Conservation (phyloP, 2,888 invertebrate species). For the Oithona nana region DNA sequence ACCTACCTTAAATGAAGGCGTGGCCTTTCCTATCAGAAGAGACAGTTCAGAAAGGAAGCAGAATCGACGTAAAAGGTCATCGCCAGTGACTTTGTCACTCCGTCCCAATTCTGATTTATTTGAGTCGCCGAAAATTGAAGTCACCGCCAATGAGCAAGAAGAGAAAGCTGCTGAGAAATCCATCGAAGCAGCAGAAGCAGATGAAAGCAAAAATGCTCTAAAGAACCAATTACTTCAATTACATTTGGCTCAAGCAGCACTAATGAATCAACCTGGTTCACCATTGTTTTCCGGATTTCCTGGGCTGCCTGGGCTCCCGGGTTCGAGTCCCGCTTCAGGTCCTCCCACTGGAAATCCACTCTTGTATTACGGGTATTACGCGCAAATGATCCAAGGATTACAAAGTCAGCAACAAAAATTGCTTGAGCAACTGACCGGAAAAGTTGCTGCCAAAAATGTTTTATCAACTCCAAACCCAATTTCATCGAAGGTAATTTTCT, state of each 20-base stretch:
- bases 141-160: background rate
- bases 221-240: background rate
- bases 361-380: slow-evolving; percentile 15
- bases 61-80: background rate
- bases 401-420: slow-evolving; percentile 1
- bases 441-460: no score
- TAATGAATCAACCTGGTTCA: background rate
- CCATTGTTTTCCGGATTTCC: background rate
- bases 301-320: background rate
- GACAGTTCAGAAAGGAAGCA: background rate
- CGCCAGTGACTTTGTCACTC: background rate
- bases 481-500: no score
- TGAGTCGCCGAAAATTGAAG: no score
- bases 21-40: background rate
- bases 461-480: no score
- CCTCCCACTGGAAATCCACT: background rate
- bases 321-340: background rate
- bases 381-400: slow-evolving; percentile 9
- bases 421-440: background rate
- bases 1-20: background rate
- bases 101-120: background rate
- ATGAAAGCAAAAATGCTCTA: background rate
- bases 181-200: background rate
- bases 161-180: background rate
- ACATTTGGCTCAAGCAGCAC: slow-evolving; percentile 2